A percentile compares a stretch with the other conserved stretches of the same genome.
These are phyloP conservation scores for Cecropterus lyciades DNA, from an alignment of 1,140 invertebrate genomes.

Conservation along the genomic window DNA sequence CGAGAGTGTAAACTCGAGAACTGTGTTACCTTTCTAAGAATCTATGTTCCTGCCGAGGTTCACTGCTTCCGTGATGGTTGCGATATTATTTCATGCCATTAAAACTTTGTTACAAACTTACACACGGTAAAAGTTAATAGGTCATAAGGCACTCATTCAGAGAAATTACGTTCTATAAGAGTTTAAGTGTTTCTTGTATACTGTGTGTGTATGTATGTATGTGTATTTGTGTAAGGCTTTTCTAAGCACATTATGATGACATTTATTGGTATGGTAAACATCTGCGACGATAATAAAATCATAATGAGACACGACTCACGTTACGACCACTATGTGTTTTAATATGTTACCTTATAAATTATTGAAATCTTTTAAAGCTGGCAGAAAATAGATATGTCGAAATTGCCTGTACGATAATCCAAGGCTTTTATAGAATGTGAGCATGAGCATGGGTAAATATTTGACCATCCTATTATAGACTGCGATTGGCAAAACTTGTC, in stretches of 20 bases:
- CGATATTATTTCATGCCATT: neutral
- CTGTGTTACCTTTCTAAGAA: neutral
- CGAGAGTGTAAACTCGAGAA: neutral
- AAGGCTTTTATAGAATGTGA: neutral
- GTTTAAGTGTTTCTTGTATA: too few species aligned
- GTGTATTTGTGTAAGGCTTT: neutral
- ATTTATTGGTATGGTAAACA: too few species aligned
- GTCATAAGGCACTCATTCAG: too few species aligned
- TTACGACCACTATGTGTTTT: too few species aligned
- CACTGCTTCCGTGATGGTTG: neutral
- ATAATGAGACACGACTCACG: too few species aligned
- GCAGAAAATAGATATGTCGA: too few species aligned
- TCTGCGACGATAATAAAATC: too few species aligned
- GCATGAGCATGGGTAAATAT: conserved; percentile 1
- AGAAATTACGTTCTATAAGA: too few species aligned
- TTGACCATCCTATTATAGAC: conserved; percentile 14
- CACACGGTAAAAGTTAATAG: too few species aligned
- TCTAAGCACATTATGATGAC: neutral
- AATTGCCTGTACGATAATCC: neutral
- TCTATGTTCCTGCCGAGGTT: neutral
- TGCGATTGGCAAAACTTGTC: conserved; percentile 15
- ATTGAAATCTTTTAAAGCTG: neutral
- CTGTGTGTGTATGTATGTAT: too few species aligned
- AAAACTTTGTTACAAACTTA: neutral
- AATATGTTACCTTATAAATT: too few species aligned